Evolutionary conservation across 2,113 vertebrate genomes (phyloP).

Genomic region (Carassius auratus): DNA sequence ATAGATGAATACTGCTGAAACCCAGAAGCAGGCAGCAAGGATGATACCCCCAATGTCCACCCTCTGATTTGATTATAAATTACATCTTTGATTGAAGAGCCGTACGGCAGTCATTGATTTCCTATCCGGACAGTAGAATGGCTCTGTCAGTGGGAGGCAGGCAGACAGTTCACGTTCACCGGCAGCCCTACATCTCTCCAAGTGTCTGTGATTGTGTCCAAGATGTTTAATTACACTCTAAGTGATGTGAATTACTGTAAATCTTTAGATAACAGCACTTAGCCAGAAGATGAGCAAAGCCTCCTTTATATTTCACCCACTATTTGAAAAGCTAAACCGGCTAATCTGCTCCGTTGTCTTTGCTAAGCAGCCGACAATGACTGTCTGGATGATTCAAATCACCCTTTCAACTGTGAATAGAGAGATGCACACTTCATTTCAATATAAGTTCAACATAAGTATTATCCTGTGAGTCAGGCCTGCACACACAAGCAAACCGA

Average conservation of each 20-base stretch:
- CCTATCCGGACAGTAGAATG: conserved; percentile 71
- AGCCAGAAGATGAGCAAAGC: conserved; percentile 47
- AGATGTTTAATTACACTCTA: conserved; percentile 76
- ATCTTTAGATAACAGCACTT: conserved; percentile 64
- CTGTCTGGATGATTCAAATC: conserved; percentile 17
- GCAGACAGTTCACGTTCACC: conserved; percentile 69
- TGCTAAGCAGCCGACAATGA: conserved; percentile 38
- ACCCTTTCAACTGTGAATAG: conserved; percentile 26
- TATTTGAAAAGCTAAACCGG: conserved; percentile 33
- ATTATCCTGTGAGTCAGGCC: not conserved
- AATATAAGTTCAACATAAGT: not conserved
- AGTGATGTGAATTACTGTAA: conserved; percentile 72
- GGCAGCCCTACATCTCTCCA: conserved; percentile 65
- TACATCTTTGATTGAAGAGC: conserved; percentile 67
- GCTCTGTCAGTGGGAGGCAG: conserved; percentile 75
- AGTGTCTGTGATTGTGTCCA: conserved; percentile 67
- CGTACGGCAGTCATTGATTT: conserved; percentile 77
- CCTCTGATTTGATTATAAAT: conserved; percentile 70
- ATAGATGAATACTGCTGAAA: not conserved
- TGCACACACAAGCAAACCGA: not conserved
- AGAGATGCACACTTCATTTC: conserved; percentile 21
- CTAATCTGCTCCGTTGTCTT: conserved; percentile 60
- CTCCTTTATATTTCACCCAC: conserved; percentile 33
- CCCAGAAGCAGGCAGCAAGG: conserved; percentile 49
- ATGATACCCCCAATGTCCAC: conserved; percentile 32